Conservation (phyloP, 2,888 invertebrate species). For the Xanthorhoe designata region DNA sequence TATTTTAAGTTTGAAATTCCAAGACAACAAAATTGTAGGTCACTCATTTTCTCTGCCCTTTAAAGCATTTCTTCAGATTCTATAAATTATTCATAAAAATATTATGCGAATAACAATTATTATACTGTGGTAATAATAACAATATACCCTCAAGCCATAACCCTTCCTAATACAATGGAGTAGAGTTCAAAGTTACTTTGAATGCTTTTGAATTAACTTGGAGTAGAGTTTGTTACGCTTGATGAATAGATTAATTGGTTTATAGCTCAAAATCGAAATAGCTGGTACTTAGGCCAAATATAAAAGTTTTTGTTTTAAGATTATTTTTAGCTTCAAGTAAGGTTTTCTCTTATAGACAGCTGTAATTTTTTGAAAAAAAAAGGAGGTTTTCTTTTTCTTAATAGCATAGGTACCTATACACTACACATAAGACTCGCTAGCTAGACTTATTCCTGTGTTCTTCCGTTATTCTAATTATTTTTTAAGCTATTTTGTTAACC, state of each 20-base stretch:
- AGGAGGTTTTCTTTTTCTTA: too few relatives aligned
- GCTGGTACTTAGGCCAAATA: neutral
- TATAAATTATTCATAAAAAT: neutral
- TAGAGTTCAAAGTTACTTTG: conserved; percentile 13
- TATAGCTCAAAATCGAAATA: conserved; percentile 8
- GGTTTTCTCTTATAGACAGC: too few relatives aligned
- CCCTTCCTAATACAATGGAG: neutral
- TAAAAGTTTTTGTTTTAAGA: too few relatives aligned
- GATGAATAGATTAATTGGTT: conserved; percentile 52
- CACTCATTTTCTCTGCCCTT: conserved; percentile 16
- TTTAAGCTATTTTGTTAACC: too few relatives aligned
- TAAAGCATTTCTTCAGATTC: conserved; percentile 8
- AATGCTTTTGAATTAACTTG: conserved; percentile 22
- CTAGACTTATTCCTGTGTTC: too few relatives aligned
- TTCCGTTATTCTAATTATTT: too few relatives aligned
- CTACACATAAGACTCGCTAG: too few relatives aligned
- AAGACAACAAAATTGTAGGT: conserved; percentile 2
- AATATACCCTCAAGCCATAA: neutral
- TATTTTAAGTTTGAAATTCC: neutral
- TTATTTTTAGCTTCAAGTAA: neutral
- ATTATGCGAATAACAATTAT: neutral
- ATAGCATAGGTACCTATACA: too few relatives aligned
- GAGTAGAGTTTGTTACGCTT: conserved; percentile 51
- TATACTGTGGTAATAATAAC: neutral
- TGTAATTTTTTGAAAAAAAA: too few relatives aligned